These are phyloP conservation scores for Planococcus citri DNA, from an alignment of 1,140 invertebrate genomes.

Conservation along the genomic window DNA sequence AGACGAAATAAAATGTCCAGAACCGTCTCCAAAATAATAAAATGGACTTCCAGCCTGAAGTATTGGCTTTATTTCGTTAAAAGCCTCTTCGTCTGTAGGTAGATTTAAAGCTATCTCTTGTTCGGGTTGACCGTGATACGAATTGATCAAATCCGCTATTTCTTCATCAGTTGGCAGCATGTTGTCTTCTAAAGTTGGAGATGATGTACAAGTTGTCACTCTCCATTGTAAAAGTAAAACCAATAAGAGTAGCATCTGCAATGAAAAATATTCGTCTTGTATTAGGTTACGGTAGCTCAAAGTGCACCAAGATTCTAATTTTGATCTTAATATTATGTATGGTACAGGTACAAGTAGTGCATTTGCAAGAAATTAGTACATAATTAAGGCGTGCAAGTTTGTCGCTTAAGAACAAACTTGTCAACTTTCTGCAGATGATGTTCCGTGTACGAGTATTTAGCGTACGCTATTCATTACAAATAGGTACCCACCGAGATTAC, in stretches of 20 bases:
- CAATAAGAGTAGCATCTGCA: slow-evolving; percentile 20
- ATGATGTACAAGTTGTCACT: neutral
- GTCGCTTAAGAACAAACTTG: too few species aligned
- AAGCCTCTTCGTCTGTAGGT: slow-evolving; percentile 28
- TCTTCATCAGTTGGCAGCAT: slow-evolving; percentile 27
- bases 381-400: too few species aligned
- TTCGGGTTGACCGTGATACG: slow-evolving; percentile 26
- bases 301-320: too few species aligned
- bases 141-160: slow-evolving; percentile 15
- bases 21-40: neutral
- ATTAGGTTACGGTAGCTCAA: too few species aligned
- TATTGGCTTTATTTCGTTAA: slow-evolving; percentile 26
- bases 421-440: too few species aligned
- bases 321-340: too few species aligned
- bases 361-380: too few species aligned
- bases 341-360: too few species aligned
- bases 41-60: slow-evolving; percentile 18
- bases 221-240: slow-evolving; percentile 20
- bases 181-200: slow-evolving; percentile 25
- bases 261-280: slow-evolving; percentile 21
- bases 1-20: slow-evolving; percentile 27
- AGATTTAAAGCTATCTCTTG: slow-evolving; percentile 24
- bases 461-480: too few species aligned
- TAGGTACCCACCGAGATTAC: too few species aligned
- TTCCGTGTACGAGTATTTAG: too few species aligned